Conservation (phyloP, 2,113 vertebrate genomes). For the Oreotrochilus melanogaster region DNA sequence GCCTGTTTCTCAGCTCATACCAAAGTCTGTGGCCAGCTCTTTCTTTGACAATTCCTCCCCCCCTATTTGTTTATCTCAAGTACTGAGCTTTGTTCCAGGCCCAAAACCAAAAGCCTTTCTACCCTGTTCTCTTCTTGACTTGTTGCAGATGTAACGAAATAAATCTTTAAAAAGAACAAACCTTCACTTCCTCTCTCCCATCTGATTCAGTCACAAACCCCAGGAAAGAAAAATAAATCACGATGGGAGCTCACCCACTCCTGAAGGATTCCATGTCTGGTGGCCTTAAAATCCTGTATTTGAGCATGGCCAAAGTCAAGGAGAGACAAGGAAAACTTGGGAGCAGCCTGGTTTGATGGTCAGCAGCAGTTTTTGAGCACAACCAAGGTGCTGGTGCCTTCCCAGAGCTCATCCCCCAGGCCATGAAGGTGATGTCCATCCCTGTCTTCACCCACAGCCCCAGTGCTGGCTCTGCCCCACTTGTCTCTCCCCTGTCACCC, state of each 20-base stretch:
- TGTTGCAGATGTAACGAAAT: conserved; percentile 68
- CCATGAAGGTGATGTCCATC: fast-evolving
- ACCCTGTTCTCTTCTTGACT: conserved; percentile 57
- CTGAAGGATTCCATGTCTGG: neutral
- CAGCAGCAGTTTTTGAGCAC: neutral
- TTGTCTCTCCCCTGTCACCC: fast-evolving
- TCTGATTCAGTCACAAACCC: conserved; percentile 42
- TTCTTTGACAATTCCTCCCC: conserved; percentile 62
- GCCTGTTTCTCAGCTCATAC: conserved; percentile 44
- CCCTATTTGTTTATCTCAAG: conserved; percentile 73
- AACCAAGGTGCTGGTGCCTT: neutral
- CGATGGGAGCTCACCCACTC: neutral
- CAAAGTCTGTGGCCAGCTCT: conserved; percentile 56
- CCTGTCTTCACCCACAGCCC: neutral
- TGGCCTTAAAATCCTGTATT: neutral
- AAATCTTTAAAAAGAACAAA: conserved; percentile 71
- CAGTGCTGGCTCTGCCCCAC: fast-evolving
- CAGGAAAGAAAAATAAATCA: conserved; percentile 75
- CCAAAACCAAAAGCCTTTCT: conserved; percentile 68
- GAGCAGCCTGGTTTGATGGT: fast-evolving
- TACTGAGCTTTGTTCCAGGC: conserved; percentile 70
- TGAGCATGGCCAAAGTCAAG: neutral
- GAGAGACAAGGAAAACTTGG: neutral
- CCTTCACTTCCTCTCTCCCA: conserved; percentile 50
- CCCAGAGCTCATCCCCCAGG: neutral